Evolutionary conservation across 1,140 invertebrate genomes (phyloP), one percentile per base, ranked within the genome.

Genomic region (Campodea augens): DNA sequence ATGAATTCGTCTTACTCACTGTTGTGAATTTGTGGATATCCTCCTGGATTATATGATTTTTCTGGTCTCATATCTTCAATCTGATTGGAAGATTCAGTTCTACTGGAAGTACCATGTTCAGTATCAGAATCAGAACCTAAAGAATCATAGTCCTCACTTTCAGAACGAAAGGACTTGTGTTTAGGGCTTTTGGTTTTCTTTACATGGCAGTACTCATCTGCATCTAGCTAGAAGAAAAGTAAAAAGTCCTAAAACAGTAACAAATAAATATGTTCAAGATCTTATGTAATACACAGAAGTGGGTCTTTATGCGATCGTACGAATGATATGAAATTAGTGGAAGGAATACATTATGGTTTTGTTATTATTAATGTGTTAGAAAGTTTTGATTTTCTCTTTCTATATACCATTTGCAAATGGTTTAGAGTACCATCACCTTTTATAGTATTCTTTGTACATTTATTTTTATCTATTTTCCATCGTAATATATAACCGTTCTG

Each of bases 61-160:
- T n/a, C n/a, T n/a, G n/a, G n/a, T n/a, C n/a, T n/a, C n/a, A 62
- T 60, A 43, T 53, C 51, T 41, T 53, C 51, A 25, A 51, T 46
- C 40, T 53, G 51, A 49, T 51, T 53, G 29, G 51, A 53, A 10
- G 51, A 53, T 41, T 53, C 51, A 2, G 51, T 53, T 19, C 51
- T 43, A 18, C 46, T 49, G 1, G 51, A 53, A 24, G 48, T 48
- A 7, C 46, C 49, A 21, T 53, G 49, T 20, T 51, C 49, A 13
- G 51, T 52, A 43, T 53, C 53, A 12, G 51, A 50, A 38, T 55
- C 53, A 19, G 51, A 53, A 4, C 50, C 52, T 4, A 53, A 41
- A 20, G 53, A 53, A 39, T 55, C 53, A 41, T 54, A 53, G 41
- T 54, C 53, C 25, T 54, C 53, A 18, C 47, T 50, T 38, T 52